These are phyloP conservation scores for Hylaeus volcanicus DNA, from an alignment of 1,140 invertebrate genomes.

Conservation along the genomic window DNA sequence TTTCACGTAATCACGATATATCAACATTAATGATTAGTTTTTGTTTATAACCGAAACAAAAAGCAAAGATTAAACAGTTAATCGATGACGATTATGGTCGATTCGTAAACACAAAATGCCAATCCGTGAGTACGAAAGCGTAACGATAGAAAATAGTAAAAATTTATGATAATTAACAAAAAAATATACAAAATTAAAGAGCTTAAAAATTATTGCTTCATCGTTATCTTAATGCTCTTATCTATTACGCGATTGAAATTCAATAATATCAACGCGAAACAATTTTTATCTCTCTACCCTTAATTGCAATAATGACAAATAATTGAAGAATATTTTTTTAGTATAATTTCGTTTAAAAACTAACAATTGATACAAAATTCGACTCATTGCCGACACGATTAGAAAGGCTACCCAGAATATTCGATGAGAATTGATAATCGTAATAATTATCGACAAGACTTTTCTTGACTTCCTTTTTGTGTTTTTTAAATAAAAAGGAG, in stretches of 20 bases:
- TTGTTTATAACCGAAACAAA: constrained; percentile 1
- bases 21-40: constrained; percentile 5
- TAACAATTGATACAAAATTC: constrained; percentile 51
- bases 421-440: constrained; percentile 25
- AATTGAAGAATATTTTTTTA: constrained; percentile 34
- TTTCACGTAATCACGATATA: constrained; percentile 10
- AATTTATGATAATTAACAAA: constrained; percentile 23
- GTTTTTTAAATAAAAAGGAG: constrained; percentile 5
- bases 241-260: not conserved
- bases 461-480: constrained; percentile 8
- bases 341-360: constrained; percentile 28
- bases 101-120: not conserved
- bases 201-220: constrained; percentile 25
- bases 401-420: constrained; percentile 38
- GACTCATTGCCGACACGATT: constrained; percentile 45
- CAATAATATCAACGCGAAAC: not conserved
- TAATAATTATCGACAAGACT: constrained; percentile 23
- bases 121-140: not conserved
- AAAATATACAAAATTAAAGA: constrained; percentile 1
- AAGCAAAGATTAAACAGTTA: not conserved
- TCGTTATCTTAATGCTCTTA: not conserved
- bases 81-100: not conserved
- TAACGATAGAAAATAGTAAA: constrained; percentile 26
- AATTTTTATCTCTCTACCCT: not conserved
- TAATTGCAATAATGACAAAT: constrained; percentile 29